Base-by-base conservation (phyloP, 37 sponge, comb jelly and placozoan genomes). In the Halichondria panicea region DNA sequence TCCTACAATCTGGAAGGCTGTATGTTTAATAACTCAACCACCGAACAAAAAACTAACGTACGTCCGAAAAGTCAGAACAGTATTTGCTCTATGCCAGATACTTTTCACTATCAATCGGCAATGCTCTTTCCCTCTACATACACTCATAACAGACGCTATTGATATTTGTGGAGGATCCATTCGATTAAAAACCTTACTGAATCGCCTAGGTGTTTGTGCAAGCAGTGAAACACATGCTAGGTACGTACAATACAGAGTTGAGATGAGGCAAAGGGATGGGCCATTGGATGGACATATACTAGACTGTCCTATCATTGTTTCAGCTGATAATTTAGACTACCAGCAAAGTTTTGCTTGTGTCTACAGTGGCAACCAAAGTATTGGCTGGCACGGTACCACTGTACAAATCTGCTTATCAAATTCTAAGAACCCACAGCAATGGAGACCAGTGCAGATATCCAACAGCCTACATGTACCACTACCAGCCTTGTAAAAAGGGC, bases 81-180 rank as follows among this genome's bases (percentile, higher is more conserved):
- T 68, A 24, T 68, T 68, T 68, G 42, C 50, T n/a, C 12, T 25
- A 13, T 75, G 76, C 39, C 7, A 42, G 30, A 43, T 75, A 46
- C 22, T 75, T 4, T 75, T 62, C 34, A 60, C 34, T 43, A 59
- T 48, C n/a, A 60, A 75, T 5, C 11, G 3, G 5, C 43, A 60
- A 21, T 75, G 76, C 48, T 75, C 76, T 11, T 60, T 75, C 21
- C 76, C 76, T 27, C 43, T 75, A 42, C 76, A 75, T 61, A 61
- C 45, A 60, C 61, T 75, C 9, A 27, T 75, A 61, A 33, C 76
- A 6, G 76, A 75, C 41, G 61, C 61, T 11, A 60, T 75, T 38
- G 76, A 75, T 28, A 60, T 46, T 22, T 60, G 63, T 45, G 64
- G 76, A 41, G 76, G 76, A 32, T 62, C 76, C 22, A 4, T 4